These are phyloP conservation scores for Apamea epomidion DNA, from an alignment of 2,888 invertebrate species.

Conservation along the genomic window DNA sequence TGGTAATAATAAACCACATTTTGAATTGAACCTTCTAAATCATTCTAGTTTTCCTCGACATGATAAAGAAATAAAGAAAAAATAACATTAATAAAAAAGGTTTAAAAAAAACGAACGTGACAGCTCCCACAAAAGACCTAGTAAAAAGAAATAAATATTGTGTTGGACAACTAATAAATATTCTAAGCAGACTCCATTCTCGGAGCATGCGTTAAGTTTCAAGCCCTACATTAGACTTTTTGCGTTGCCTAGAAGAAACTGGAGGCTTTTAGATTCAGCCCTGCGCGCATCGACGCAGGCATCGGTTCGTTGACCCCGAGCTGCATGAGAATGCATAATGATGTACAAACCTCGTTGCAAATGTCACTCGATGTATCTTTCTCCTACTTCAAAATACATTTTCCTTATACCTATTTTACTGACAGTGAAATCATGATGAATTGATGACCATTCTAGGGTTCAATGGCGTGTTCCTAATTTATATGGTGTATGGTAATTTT, in stretches of 20 bases:
- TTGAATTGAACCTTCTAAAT: neutral
- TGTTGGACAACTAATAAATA: conserved; percentile 47
- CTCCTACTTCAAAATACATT: conserved; percentile 47
- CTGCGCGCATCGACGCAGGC: conserved; percentile 48
- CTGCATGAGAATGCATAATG: conserved; percentile 82
- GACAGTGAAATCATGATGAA: neutral
- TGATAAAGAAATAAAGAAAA: neutral
- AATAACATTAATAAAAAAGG: neutral
- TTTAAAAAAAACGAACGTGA: neutral
- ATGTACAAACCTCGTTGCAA: conserved; percentile 76
- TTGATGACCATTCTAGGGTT: neutral
- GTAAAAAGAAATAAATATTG: conserved; percentile 27
- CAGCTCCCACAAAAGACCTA: neutral
- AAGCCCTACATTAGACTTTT: conserved; percentile 49
- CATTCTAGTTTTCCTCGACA: neutral
- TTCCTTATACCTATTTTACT: conserved; percentile 30
- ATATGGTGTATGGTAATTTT: too few relatives aligned
- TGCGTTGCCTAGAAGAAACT: conserved; percentile 44
- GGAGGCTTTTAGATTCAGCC: conserved; percentile 57
- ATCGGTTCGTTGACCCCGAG: conserved; percentile 68
- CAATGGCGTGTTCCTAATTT: conserved; percentile 1
- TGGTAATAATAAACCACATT: neutral
- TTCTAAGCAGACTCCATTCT: conserved; percentile 44
- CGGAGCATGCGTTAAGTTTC: conserved; percentile 31
- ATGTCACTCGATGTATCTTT: conserved; percentile 74